These are phyloP conservation scores for Oryzias curvinotus DNA, from an alignment of 2,113 vertebrate species.

Conservation along the genomic window DNA sequence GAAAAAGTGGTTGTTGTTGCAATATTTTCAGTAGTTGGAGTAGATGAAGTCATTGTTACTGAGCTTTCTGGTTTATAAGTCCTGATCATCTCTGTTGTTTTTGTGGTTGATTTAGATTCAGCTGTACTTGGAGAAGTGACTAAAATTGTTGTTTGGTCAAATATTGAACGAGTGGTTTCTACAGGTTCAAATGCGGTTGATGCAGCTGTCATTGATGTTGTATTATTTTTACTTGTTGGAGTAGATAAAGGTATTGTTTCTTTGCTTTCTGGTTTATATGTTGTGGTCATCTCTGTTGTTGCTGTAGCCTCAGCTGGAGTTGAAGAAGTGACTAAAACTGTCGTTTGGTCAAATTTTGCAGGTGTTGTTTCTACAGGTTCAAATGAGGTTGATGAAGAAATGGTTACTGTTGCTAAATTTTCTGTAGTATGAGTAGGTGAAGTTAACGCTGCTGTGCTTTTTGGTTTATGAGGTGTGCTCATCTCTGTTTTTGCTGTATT, in stretches of 20 bases:
- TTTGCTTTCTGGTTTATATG: no score
- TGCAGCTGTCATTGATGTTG: background rate
- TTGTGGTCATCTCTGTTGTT: background rate
- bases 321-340: background rate
- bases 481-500: no score
- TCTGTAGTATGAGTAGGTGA: no score
- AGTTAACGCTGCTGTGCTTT: no score
- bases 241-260: background rate
- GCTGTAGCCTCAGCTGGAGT: background rate
- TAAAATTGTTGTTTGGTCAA: background rate
- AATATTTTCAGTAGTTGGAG: background rate
- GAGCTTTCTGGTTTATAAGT: no score
- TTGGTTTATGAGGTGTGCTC: no score
- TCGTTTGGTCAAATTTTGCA: background rate
- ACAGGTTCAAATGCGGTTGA: background rate
- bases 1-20: background rate
- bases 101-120: background rate
- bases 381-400: accelerated
- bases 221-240: background rate
- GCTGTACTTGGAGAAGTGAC: background rate
- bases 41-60: background rate
- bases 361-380: background rate
- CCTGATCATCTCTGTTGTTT: no score
- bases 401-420: no score
- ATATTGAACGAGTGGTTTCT: background rate